phyloP scores from a whole-genome alignment of 2,113 vertebrate species.

The Bombycilla garrulus region DNA sequence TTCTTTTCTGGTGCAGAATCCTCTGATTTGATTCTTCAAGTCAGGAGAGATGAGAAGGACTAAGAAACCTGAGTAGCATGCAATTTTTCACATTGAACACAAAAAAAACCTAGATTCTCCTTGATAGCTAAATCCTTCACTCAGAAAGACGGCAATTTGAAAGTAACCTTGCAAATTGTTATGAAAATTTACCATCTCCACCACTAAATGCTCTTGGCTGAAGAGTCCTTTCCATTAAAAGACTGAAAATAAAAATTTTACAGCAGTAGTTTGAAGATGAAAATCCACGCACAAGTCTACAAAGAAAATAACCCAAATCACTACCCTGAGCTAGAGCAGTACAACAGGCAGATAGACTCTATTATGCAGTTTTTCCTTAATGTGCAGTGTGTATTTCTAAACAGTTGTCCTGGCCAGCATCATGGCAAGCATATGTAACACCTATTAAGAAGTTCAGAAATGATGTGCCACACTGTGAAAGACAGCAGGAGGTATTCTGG shows the following conservation, averaged over 20 bases:
- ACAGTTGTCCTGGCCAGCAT: neutral
- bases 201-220: neutral
- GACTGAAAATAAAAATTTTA: neutral
- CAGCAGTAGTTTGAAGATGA: neutral
- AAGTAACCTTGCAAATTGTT: neutral
- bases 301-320: neutral
- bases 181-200: neutral
- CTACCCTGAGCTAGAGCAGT: neutral
- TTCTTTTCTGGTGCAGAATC: neutral
- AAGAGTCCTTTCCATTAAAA: neutral
- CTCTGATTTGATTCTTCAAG: neutral
- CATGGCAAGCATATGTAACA: neutral
- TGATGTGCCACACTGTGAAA: neutral
- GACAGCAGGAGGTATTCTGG: neutral
- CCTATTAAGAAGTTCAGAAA: neutral
- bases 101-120: neutral
- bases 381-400: neutral
- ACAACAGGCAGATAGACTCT: neutral
- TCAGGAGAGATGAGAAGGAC: neutral
- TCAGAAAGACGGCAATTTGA: neutral
- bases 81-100: neutral
- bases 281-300: neutral
- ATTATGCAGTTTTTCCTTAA: neutral
- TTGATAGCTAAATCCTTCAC: neutral
- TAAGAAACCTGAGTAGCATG: neutral